Base-by-base conservation (phyloP, 1,140 invertebrate species). In the Spodoptera litura region DNA sequence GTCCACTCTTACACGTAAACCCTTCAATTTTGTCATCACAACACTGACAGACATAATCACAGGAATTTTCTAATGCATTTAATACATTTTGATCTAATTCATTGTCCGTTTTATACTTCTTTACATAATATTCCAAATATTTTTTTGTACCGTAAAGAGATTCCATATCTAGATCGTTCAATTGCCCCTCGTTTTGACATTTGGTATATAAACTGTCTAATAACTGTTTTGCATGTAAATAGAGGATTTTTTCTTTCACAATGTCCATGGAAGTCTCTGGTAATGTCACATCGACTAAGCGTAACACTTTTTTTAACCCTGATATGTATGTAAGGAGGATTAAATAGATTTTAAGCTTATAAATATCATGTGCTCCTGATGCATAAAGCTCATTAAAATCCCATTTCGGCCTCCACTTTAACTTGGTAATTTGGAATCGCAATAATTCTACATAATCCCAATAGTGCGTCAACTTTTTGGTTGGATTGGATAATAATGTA, bases 401-500 rank as follows among this genome's bases (percentile, higher is more conserved):
- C 68, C 88, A 58, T 52, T 76, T n/a, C n/a, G 93, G 91, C n/a
- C 91, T 62, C 11, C 52, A 78, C 66, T 87, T 92, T 6, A 75
- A 78, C 81, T 92, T 94, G 11, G 90, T 76, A 15, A 79, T 77
- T 80, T 89, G 90, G 68, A 83, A 90, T 74, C 90, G 75, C 6
- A 94, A 35, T 25, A 87, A 5, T 80, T 93, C 91, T 66, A 94
- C 81, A n/a, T 82, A 84, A 75, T 94, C 93, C 89, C 88, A 92
- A 31, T 85, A 78, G 25, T 92, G 52, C 25, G 83, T 88, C n/a
- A 94, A 82, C 58, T 81, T 86, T 72, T 87, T 87, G 71, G 83
- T 76, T 1, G 88, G 81, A 83, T 93, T 94, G 20, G 87, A 77
- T 13, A 91, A 20, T 4, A 94, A 74, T 51, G 78, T 81, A 15